Evolutionary conservation across 2,888 invertebrate species (phyloP).

Genomic region (Acanthosoma haemorrhoidale): DNA sequence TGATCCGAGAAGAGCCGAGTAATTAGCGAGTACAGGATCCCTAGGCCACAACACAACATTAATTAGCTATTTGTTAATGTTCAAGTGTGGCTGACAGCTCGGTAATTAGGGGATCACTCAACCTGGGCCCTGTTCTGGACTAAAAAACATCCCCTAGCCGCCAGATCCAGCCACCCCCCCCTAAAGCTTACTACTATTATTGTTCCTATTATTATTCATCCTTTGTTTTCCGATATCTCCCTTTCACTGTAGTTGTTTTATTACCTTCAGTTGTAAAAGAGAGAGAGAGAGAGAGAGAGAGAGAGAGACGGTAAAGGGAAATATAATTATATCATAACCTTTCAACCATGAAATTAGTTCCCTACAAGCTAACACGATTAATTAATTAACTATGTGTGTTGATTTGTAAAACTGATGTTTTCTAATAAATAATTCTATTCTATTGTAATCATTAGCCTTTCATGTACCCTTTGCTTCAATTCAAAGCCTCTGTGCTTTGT

Average conservation of each 20-base stretch:
- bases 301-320: not conserved
- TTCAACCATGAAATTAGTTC: not conserved
- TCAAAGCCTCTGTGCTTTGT: no score
- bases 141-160: not conserved
- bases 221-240: not conserved
- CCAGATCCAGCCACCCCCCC: not conserved
- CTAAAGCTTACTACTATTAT: constrained; percentile 5
- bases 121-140: not conserved
- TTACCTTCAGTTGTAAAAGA: not conserved
- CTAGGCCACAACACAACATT: constrained; percentile 22
- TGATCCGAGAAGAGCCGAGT: not conserved
- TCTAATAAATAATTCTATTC: not conserved
- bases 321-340: constrained; percentile 5
- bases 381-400: not conserved
- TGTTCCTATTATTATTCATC: not conserved
- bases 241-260: not conserved
- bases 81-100: constrained; percentile 32
- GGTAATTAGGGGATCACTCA: constrained; percentile 33
- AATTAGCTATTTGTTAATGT: constrained; percentile 29
- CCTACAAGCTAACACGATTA: not conserved
- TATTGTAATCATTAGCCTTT: not conserved
- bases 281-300: no score
- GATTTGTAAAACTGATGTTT: not conserved
- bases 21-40: not conserved
- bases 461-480: not conserved